Evolutionary conservation across 2,888 invertebrate species (phyloP).

Genomic region (Saturnia pavonia): DNA sequence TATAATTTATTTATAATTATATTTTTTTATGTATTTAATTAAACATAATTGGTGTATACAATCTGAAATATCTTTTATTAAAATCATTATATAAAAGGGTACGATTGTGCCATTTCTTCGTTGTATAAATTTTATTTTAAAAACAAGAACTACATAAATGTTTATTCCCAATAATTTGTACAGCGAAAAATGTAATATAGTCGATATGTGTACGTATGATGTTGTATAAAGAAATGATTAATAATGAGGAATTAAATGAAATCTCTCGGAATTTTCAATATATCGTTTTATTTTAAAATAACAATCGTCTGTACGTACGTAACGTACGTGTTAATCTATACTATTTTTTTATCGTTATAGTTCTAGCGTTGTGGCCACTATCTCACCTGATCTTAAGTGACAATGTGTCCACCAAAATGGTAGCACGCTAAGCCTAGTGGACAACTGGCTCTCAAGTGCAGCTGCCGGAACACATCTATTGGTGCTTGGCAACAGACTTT

Average conservation of each 20-base stretch:
- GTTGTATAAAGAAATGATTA: constrained; percentile 49
- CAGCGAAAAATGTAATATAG: constrained; percentile 58
- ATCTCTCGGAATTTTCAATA: constrained; percentile 66
- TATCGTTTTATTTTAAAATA: constrained; percentile 15
- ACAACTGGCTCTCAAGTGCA: no score
- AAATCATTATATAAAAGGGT: background rate
- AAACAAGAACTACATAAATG: constrained; percentile 62
- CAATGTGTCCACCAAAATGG: no score
- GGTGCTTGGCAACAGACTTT: no score
- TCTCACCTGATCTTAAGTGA: no score
- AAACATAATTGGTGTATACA: background rate
- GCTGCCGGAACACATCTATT: no score
- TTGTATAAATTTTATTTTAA: constrained; percentile 29
- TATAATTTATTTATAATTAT: background rate
- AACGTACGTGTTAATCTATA: no score
- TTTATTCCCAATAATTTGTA: constrained; percentile 77
- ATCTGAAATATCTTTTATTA: background rate
- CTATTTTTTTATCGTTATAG: no score
- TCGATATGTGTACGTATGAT: constrained; percentile 65
- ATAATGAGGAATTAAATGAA: constrained; percentile 71
- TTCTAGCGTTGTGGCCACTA: no score
- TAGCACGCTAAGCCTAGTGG: no score
- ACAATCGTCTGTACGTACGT: no score
- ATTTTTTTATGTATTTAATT: background rate
- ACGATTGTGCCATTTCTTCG: background rate